A percentile compares a stretch with the other conserved stretches of the same genome.
Conservation (phyloP, 2,888 invertebrate genomes). For the Sipha maydis region DNA sequence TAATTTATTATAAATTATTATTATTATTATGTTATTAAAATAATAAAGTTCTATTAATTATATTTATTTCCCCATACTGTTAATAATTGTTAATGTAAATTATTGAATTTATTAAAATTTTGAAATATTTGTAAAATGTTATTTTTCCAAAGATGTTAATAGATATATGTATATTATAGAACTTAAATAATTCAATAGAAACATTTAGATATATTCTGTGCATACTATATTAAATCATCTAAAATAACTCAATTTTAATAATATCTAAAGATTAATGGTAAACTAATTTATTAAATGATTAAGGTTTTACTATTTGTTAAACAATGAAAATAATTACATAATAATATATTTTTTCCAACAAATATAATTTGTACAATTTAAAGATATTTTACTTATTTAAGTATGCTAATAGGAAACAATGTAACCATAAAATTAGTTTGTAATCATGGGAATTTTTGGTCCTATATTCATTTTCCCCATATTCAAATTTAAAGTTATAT, state of each 20-base stretch:
- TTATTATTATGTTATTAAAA: constrained; percentile 52
- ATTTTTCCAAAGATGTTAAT: constrained; percentile 4
- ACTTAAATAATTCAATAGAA: background rate
- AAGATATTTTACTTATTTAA: background rate
- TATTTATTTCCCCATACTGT: constrained; percentile 34
- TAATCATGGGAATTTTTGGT: no score
- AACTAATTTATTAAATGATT: background rate
- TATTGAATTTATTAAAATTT: constrained; percentile 45
- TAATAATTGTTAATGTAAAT: constrained; percentile 47
- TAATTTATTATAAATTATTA: constrained; percentile 28
- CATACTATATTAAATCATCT: background rate
- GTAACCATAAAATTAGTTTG: background rate
- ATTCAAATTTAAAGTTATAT: no score
- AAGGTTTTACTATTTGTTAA: background rate
- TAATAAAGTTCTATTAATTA: constrained; percentile 48
- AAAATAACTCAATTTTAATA: background rate
- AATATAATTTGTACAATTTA: background rate
- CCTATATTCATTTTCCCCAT: background rate
- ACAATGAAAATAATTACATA: background rate
- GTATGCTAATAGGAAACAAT: no score
- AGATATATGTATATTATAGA: constrained; percentile 1
- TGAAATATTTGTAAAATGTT: constrained; percentile 34
- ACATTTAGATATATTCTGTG: background rate
- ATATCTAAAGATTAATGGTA: background rate
- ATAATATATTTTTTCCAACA: background rate